A percentile compares a stretch with the other conserved stretches of the same genome.
phyloP scores from a whole-genome alignment of 2,888 invertebrate genomes.

The Icerya purchasi region DNA sequence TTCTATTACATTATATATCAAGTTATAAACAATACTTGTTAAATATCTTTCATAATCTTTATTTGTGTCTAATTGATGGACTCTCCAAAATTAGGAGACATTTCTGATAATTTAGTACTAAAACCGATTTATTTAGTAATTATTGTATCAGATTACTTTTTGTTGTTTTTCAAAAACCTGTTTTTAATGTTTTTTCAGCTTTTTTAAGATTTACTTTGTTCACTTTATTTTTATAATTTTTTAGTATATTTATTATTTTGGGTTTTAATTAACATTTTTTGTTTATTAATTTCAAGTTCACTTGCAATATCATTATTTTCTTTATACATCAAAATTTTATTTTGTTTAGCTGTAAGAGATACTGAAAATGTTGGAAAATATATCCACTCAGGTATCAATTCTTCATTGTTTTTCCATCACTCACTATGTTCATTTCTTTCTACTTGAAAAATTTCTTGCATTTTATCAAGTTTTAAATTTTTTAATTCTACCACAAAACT shows the following conservation, averaged over 20 bases:
- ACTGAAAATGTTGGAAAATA: no score
- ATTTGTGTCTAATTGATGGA: no score
- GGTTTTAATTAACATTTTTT: not conserved
- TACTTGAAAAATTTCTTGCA: no score
- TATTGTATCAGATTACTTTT: not conserved
- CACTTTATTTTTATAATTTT: slow-evolving; percentile 1
- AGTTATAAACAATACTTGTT: not conserved
- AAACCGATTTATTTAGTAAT: not conserved
- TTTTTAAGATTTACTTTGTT: not conserved
- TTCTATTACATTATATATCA: not conserved
- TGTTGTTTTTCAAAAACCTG: not conserved
- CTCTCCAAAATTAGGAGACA: no score
- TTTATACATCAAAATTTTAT: not conserved
- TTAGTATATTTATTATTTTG: not conserved
- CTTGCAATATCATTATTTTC: slow-evolving; percentile 2
- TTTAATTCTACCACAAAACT: no score
- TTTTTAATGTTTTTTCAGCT: slow-evolving; percentile 1
- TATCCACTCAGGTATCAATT: no score
- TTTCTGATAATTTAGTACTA: not conserved
- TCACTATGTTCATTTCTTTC: no score
- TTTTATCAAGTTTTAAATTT: no score
- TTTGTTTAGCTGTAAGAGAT: slow-evolving; percentile 2
- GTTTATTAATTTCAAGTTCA: slow-evolving; percentile 2
- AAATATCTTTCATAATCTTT: no score
- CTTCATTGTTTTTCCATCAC: no score